A percentile compares a stretch with the other conserved stretches of the same genome.
These are phyloP conservation scores for Latrodectus elegans DNA, from an alignment of 2,888 invertebrate species.

Conservation along the genomic window DNA sequence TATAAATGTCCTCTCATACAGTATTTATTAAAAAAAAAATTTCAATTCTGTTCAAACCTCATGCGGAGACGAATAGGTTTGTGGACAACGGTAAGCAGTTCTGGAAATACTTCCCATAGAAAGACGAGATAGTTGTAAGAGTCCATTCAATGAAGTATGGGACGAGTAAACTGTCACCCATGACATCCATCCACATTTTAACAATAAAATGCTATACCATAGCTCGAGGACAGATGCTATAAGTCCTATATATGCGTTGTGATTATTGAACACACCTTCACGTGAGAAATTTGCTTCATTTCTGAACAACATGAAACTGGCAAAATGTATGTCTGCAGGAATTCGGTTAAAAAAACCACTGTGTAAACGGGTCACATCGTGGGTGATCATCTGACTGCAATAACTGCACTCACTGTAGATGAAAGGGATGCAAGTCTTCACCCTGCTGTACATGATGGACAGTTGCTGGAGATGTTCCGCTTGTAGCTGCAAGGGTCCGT, in stretches of 20 bases:
- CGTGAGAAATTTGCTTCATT: constrained; percentile 6
- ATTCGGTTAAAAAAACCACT: not conserved
- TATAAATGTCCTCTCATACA: no score
- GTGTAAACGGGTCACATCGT: constrained; percentile 15
- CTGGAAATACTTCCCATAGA: constrained; percentile 14
- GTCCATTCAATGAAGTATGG: constrained; percentile 19
- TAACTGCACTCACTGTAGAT: not conserved
- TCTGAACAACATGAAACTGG: not conserved
- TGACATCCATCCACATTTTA: constrained; percentile 13
- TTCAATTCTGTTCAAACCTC: constrained; percentile 6
- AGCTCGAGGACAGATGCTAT: constrained; percentile 4
- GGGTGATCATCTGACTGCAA: not conserved
- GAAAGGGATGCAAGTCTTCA: not conserved
- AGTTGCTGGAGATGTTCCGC: not conserved
- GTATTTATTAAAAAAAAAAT: no score
- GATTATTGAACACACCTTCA: constrained; percentile 20
- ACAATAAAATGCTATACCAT: constrained; percentile 16
- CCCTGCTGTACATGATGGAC: not conserved
- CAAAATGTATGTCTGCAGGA: not conserved
- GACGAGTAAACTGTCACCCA: constrained; percentile 18
- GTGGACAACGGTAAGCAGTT: constrained; percentile 1
- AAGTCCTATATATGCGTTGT: constrained; percentile 13
- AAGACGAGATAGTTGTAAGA: constrained; percentile 25
- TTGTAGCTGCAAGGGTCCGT: not conserved
- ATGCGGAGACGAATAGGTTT: not conserved